A percentile compares a stretch with the other conserved stretches of the same genome.
Evolutionary conservation across 2,797 vertebrate species (phyloP).

Genomic region (Heterohyrax brucei): DNA sequence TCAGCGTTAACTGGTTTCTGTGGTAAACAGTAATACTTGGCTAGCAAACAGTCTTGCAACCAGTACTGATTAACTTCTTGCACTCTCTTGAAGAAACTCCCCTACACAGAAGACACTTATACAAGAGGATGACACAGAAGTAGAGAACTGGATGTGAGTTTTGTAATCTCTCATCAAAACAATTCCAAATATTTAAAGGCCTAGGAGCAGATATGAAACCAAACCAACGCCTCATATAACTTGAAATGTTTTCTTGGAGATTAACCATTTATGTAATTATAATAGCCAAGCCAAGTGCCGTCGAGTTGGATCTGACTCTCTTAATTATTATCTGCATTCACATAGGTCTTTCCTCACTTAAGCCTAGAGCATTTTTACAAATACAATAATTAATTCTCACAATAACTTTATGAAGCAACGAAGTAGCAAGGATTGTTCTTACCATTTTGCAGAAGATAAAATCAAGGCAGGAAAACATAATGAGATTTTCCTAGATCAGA

Average conservation of each 20-base stretch:
- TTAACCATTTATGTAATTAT: background rate
- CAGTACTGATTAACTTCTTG: background rate
- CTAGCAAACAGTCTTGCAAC: background rate
- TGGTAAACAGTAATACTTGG: background rate
- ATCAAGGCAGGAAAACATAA: background rate
- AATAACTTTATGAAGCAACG: background rate
- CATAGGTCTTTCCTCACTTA: slow-evolving; percentile 10
- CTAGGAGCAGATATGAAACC: background rate
- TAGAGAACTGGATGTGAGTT: background rate
- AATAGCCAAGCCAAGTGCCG: too few species aligned
- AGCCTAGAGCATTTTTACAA: background rate
- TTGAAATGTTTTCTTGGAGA: slow-evolving; percentile 20
- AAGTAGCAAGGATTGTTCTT: background rate
- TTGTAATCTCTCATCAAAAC: slow-evolving; percentile 38
- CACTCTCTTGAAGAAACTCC: background rate
- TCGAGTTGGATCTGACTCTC: too few species aligned
- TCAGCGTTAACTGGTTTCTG: background rate
- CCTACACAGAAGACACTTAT: background rate
- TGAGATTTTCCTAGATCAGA: background rate
- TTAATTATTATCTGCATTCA: slow-evolving; percentile 11
- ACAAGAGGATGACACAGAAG: background rate
- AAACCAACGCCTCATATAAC: slow-evolving; percentile 8
- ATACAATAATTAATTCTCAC: background rate
- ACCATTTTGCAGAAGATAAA: slow-evolving; percentile 34
- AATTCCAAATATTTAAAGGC: slow-evolving; percentile 18